phyloP scores from a whole-genome alignment of 2,113 vertebrate species.

The Periophthalmodon schlosseri region DNA sequence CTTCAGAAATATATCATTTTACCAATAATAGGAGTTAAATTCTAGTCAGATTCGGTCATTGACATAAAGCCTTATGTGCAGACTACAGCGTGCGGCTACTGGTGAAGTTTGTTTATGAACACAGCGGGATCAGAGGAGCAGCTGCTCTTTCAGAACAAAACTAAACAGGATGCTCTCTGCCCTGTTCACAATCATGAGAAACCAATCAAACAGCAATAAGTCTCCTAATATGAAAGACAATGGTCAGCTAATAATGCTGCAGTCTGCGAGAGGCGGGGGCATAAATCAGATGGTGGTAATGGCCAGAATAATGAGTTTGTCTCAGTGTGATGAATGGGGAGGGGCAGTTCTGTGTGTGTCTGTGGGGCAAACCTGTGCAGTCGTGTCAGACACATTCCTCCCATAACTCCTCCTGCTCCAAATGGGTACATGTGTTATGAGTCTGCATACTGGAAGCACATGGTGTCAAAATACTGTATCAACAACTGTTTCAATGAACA shows the following conservation, averaged over 20 bases:
- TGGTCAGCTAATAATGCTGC: neutral
- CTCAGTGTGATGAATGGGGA: neutral
- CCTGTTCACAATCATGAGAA: neutral
- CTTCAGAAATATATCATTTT: too few species aligned
- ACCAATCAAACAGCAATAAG: conserved; percentile 1
- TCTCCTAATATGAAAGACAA: conserved; percentile 2
- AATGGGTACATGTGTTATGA: neutral
- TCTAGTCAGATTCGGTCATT: neutral
- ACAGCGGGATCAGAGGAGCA: conserved; percentile 27
- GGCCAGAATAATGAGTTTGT: neutral
- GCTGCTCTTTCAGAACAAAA: conserved; percentile 14
- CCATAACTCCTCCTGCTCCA: conserved; percentile 26
- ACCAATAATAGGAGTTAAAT: neutral
- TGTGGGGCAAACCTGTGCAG: conserved; percentile 46
- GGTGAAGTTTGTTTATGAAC: conserved; percentile 13
- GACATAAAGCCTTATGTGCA: neutral
- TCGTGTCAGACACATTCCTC: conserved; percentile 60
- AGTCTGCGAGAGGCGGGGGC: neutral
- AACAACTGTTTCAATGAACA: neutral
- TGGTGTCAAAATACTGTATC: neutral
- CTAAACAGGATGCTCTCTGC: conserved; percentile 27
- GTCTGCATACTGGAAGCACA: neutral
- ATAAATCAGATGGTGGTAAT: neutral
- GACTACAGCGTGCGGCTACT: neutral
- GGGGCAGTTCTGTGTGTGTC: neutral